Base-by-base conservation (phyloP, 2,113 vertebrate species). In the Dipodomys spectabilis region DNA sequence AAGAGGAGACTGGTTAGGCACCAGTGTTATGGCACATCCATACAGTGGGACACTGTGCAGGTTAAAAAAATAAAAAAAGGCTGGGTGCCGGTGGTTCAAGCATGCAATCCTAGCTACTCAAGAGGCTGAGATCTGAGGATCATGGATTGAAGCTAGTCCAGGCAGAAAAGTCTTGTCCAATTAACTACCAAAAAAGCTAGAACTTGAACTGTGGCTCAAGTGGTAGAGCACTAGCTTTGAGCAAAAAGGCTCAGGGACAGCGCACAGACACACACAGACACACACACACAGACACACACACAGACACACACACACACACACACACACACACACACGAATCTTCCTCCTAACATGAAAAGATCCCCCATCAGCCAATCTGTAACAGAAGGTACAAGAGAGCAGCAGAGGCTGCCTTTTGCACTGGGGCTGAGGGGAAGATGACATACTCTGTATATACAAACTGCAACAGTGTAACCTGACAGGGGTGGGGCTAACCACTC, bases 391-490 rank as follows among this genome's bases (percentile, higher is more conserved):
- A 30, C 30, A 79, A 15, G 78, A 13, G 2, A 16, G 44, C 6
- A 9, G 22, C 0, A 32, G 32, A 0, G 1, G 10, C 39, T 2
- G 2, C 16, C 19, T 13, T 7, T 8, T 20, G 25, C 65, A 67
- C 25, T 22, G 9, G 71, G 11, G 16, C 18, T 30, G 6, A 7
- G 39, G 39, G 39, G 16, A n/a, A 23, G 44, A 60, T 10, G 49
- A 30, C 0, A 25, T 5, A 65, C 8, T 35, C 39, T 23, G 2
- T 1, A 53, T 28, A 8, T 5, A 28, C 0, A 11, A 67, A 64
- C 13, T 20, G 6, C 20, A 67, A 28, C 30, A 60, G 74, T 7
- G 27, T 49, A 73, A 5, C 6, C 23, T 39, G 72, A 64, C 57
- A 25, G 27, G 62, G 77, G 23, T 1, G 13, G 19, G 39, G 12